Evolutionary conservation across 2,888 invertebrate species (phyloP).

Genomic region (Cerastis rubricosa): DNA sequence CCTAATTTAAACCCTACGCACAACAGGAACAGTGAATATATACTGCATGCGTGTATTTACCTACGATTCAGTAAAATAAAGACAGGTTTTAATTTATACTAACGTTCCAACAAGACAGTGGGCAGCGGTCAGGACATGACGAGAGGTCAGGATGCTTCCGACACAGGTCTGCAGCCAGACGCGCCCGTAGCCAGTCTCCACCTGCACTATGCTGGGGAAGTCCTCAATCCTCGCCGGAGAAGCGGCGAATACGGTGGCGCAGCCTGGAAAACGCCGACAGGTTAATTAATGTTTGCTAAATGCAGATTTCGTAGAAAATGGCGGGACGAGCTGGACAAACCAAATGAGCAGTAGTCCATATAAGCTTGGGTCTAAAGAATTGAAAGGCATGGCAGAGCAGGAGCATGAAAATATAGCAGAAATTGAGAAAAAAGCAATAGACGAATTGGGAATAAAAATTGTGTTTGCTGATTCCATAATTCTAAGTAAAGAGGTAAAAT

Average conservation of each 20-base stretch:
- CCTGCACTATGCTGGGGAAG: constrained; percentile 78
- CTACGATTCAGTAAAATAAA: no score
- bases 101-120: constrained; percentile 63
- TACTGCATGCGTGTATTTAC: background rate
- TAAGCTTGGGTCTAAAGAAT: background rate
- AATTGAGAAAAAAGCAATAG: background rate
- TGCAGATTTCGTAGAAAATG: background rate
- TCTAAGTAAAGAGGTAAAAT: background rate
- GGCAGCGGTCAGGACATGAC: constrained; percentile 54
- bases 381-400: background rate
- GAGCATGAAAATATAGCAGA: background rate
- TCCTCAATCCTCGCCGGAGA: constrained; percentile 58
- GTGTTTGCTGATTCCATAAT: background rate
- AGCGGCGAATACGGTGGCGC: constrained; percentile 40
- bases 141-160: constrained; percentile 52
- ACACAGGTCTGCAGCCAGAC: constrained; percentile 64
- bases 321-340: background rate
- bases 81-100: constrained; percentile 10
- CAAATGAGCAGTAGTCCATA: background rate
- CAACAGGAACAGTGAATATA: background rate
- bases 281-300: background rate
- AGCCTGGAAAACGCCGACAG: constrained; percentile 17
- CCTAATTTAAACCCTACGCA: background rate
- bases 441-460: background rate
- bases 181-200: constrained; percentile 46